phyloP scores from a whole-genome alignment of 1,140 invertebrate genomes.

The Alviniconcha marisindica region DNA sequence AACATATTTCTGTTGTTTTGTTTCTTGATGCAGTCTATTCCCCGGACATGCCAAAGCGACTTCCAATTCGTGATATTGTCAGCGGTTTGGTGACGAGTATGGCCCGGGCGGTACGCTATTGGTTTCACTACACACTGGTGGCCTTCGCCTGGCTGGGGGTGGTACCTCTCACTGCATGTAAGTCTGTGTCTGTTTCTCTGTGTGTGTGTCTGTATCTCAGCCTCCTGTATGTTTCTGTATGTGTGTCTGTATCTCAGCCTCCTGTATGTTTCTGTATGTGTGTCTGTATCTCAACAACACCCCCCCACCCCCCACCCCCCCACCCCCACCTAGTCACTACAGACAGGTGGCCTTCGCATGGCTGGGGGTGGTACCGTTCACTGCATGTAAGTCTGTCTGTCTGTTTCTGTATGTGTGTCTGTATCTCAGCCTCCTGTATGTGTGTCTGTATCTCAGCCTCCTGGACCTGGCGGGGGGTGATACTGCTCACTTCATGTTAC shows the following conservation, averaged over 20 bases:
- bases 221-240: too few species aligned
- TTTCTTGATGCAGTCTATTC: conserved; percentile 86
- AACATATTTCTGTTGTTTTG: too few species aligned
- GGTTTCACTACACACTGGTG: conserved; percentile 97
- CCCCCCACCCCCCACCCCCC: too few species aligned
- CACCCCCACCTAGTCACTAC: too few species aligned
- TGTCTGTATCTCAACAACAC: too few species aligned
- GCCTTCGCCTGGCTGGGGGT: conserved; percentile 98
- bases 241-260: too few species aligned
- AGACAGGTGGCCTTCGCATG: conserved; percentile 96
- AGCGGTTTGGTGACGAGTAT: conserved; percentile 93
- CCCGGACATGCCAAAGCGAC: conserved; percentile 97
- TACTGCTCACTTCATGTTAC: conserved; percentile 90
- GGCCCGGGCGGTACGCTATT: conserved; percentile 93
- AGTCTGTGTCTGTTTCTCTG: conserved; percentile 53
- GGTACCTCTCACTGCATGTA: conserved; percentile 96
- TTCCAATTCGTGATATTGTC: conserved; percentile 93
- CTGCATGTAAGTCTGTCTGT: conserved; percentile 78
- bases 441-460: too few species aligned
- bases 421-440: too few species aligned
- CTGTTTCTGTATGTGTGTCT: too few species aligned
- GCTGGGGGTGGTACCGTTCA: conserved; percentile 97
- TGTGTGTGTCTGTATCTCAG: not conserved
- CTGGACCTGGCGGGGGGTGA: conserved; percentile 94
- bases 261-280: too few species aligned